A percentile compares a stretch with the other conserved stretches of the same genome.
Evolutionary conservation across 2,797 vertebrate genomes (phyloP).

Genomic region (Liasis olivaceus): DNA sequence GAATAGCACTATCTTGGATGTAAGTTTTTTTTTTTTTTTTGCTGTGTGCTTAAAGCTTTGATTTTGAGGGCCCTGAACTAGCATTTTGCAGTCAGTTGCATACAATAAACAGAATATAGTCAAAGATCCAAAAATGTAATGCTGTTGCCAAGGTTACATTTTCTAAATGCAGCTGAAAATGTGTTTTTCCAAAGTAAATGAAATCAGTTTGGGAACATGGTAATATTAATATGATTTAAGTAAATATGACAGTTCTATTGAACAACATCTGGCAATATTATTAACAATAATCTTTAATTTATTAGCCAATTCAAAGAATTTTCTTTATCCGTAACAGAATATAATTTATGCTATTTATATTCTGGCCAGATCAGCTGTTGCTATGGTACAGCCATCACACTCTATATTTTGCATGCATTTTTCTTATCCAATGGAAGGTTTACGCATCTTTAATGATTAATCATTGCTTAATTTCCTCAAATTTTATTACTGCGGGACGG

Average conservation of each 20-base stretch:
- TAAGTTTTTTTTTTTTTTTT: background rate
- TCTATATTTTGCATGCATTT: slow-evolving; percentile 30
- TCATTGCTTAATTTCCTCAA: background rate
- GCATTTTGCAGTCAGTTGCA: slow-evolving; percentile 67
- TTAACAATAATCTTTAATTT: slow-evolving; percentile 37
- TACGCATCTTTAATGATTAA: background rate
- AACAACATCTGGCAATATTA: slow-evolving; percentile 39
- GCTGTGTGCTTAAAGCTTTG: slow-evolving; percentile 22
- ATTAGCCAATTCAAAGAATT: slow-evolving; percentile 42
- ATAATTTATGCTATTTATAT: slow-evolving; percentile 38
- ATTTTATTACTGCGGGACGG: background rate
- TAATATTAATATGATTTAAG: slow-evolving; percentile 57
- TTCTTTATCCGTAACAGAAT: slow-evolving; percentile 21
- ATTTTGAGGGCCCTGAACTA: slow-evolving; percentile 47
- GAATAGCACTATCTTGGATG: background rate
- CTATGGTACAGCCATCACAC: slow-evolving; percentile 23
- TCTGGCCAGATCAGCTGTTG: slow-evolving; percentile 6
- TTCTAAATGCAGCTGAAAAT: slow-evolving; percentile 76
- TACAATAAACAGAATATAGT: slow-evolving; percentile 77
- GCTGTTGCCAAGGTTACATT: slow-evolving; percentile 79
- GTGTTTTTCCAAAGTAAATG: slow-evolving; percentile 69
- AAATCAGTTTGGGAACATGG: slow-evolving; percentile 73
- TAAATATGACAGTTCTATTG: slow-evolving; percentile 34
- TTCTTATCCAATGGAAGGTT: slow-evolving; percentile 18
- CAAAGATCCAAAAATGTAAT: slow-evolving; percentile 76